phyloP scores from a whole-genome alignment of 2,797 vertebrate species.

The Pogoniulus pusillus region DNA sequence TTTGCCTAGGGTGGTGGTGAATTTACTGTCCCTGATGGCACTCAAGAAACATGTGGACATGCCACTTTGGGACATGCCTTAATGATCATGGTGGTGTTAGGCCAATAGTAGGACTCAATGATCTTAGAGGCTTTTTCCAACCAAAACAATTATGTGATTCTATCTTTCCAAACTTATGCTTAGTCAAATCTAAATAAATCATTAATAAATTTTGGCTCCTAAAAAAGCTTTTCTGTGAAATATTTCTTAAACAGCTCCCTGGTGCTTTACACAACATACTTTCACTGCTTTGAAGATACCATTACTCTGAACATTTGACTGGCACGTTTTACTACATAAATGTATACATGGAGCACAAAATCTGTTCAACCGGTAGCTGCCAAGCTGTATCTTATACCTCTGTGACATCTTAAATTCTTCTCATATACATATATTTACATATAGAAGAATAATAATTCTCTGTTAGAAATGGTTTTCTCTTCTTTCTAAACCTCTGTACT shows the following conservation, averaged over 20 bases:
- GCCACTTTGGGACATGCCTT: too few relatives aligned
- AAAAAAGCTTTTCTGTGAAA: not conserved
- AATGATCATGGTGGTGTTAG: too few relatives aligned
- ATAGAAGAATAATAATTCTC: not conserved
- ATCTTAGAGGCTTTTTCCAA: too few relatives aligned
- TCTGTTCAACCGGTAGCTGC: not conserved
- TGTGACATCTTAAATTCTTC: not conserved
- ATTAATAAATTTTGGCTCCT: not conserved
- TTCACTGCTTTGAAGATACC: not conserved
- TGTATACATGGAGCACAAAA: not conserved
- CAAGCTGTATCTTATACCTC: not conserved
- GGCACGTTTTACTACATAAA: not conserved
- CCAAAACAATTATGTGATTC: too few relatives aligned
- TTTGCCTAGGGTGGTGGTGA: too few relatives aligned
- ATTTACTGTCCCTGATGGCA: too few relatives aligned
- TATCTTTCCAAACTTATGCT: not conserved
- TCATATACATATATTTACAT: too few relatives aligned
- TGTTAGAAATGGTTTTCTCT: not conserved
- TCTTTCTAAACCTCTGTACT: not conserved
- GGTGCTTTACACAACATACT: not conserved
- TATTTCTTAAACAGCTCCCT: not conserved
- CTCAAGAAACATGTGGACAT: too few relatives aligned
- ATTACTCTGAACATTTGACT: not conserved
- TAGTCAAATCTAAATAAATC: not conserved
- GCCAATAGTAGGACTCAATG: too few relatives aligned